A percentile compares a stretch with the other conserved stretches of the same genome.
Conservation (phyloP, 2,888 invertebrate genomes). For the Sinhomidia bicolor region DNA sequence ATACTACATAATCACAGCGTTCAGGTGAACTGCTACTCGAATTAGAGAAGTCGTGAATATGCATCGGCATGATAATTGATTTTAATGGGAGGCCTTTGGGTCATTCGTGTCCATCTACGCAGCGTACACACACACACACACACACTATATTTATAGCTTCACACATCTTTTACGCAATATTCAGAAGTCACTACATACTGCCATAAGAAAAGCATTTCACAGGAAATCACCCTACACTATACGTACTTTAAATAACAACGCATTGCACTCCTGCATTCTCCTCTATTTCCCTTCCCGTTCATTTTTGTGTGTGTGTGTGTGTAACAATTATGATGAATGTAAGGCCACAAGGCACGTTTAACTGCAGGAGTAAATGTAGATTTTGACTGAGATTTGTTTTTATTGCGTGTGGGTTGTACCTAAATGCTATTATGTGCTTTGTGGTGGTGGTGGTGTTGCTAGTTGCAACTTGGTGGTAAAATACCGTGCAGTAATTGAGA, state of each 20-base stretch:
- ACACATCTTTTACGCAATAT: not conserved
- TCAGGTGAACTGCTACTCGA: constrained; percentile 54
- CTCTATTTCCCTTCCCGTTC: not conserved
- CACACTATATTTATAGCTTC: constrained; percentile 27
- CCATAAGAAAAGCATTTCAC: not conserved
- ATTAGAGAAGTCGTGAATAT: constrained; percentile 66
- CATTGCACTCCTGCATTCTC: not conserved
- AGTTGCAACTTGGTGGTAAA: not conserved
- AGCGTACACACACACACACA: not conserved
- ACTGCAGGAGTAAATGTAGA: constrained; percentile 22
- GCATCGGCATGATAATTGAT: constrained; percentile 66
- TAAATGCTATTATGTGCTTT: constrained; percentile 3
- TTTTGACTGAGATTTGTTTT: constrained; percentile 51
- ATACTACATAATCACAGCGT: constrained; percentile 34
- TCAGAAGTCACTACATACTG: not conserved
- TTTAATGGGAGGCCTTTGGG: constrained; percentile 68
- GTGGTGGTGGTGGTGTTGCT: not conserved
- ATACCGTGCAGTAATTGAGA: constrained; percentile 44
- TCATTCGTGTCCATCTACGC: constrained; percentile 13
- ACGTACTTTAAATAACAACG: not conserved
- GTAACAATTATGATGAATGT: constrained; percentile 59
- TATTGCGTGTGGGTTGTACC: constrained; percentile 54
- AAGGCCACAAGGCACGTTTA: constrained; percentile 50
- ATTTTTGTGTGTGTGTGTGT: constrained; percentile 31
- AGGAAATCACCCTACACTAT: too few relatives aligned